Evolutionary conservation across 1,140 invertebrate genomes (phyloP), one percentile per base, ranked within the genome.

Genomic region (Cepaea nemoralis): DNA sequence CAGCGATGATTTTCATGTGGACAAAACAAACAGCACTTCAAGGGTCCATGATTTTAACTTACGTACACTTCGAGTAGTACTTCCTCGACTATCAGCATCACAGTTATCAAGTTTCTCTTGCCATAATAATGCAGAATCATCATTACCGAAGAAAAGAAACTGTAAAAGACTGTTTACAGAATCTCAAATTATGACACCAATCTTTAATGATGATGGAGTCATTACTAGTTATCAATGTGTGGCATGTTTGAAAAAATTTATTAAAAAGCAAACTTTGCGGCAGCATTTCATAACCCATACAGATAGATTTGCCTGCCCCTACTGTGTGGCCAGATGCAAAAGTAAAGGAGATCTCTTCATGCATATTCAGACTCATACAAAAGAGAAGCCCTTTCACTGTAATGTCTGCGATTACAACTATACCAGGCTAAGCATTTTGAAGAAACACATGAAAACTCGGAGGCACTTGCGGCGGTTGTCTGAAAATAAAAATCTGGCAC

Each of bases 241-340:
- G 19, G 31, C 31, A 0, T 80, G 78, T n/a, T 27, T 27, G 10
- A 80, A 80, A 35, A 0, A 73, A 14, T 80, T 80, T 35, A 70
- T 73, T 69, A 80, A 59, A 67, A 80, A 33, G 33, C 78, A 80
- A 33, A 80, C 78, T 59, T 59, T 80, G 59, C 37, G 69, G 42
- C 78, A 80, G 48, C 78, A 80, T 67, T 80, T 80, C 40, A 80
- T 80, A 22, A 73, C 67, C 10, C 78, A 80, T n/a, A 80, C 78
- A 37, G 59, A 80, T 35, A 80, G 78, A 31, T 80, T 80, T 73
- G 67, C 78, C n/a, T 80, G 78, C 42, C 45, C 14, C 12, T 80
- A 55, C 27, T 80, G 78, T 80, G 33, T 55, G 1, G 69, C 48
- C 5, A 40, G 78, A 37, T 80, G 78, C 37, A 80, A 80, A 50